phyloP scores from a whole-genome alignment of 2,797 vertebrate genomes.

The Rachycentron canadum region DNA sequence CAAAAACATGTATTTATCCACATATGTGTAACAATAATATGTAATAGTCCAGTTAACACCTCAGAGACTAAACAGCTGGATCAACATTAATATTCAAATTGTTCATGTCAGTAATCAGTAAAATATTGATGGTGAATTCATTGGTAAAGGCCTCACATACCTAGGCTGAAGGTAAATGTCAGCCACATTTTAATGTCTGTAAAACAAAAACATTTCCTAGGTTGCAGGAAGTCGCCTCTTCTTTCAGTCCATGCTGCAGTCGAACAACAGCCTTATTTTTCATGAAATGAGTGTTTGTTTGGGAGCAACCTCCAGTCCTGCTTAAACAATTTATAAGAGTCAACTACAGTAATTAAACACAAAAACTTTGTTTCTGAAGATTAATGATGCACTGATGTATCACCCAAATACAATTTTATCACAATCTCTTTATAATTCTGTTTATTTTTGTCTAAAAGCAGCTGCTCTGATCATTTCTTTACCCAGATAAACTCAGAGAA shows the following conservation, averaged over 20 bases:
- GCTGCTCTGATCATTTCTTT: constrained; percentile 68
- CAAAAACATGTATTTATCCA: neutral
- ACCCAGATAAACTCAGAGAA: constrained; percentile 77
- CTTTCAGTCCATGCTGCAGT: constrained; percentile 1
- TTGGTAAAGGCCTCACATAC: constrained; percentile 84
- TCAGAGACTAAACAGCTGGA: constrained; percentile 85
- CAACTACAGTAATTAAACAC: constrained; percentile 67
- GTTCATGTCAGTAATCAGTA: constrained; percentile 85
- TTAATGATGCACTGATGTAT: constrained; percentile 76
- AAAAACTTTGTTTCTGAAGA: constrained; percentile 66
- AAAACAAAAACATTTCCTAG: constrained; percentile 8
- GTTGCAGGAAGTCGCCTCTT: neutral
- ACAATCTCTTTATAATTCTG: constrained; percentile 69
- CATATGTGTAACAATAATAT: neutral
- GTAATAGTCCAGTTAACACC: constrained; percentile 55
- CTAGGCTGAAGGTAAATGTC: constrained; percentile 80
- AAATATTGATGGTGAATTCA: constrained; percentile 88
- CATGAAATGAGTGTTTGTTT: constrained; percentile 33
- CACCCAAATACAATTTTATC: constrained; percentile 63
- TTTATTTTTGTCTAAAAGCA: constrained; percentile 77
- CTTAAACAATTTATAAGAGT: constrained; percentile 42
- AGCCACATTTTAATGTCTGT: constrained; percentile 32
- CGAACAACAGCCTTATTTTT: constrained; percentile 44
- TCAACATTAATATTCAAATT: constrained; percentile 86
- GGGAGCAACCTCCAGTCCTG: constrained; percentile 21